Evolutionary conservation across 2,113 vertebrate genomes (phyloP), one percentile per base, ranked within the genome.

Genomic region (Nettapus auritus): DNA sequence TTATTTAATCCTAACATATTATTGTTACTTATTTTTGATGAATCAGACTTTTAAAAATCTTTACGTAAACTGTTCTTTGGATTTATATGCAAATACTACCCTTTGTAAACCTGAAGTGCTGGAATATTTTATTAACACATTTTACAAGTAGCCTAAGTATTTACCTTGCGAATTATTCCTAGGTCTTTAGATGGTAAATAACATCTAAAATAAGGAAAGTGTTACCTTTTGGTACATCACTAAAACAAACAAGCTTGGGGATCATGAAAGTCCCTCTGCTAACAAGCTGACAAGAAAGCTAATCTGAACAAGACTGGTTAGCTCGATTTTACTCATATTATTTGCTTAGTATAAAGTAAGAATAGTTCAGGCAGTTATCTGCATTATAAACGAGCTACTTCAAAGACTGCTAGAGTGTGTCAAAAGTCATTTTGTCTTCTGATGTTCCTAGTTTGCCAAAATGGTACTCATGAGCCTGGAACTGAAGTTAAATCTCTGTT

Each of bases 71-170:
- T 44, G 42, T 93, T 89, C 75, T 88, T 86, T 66, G 59, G 74
- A 88, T 90, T 92, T 86, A 90, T 55, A 90, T 82, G 86, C 83
- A 96, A 86, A 90, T 84, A 62, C n/a, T 79, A 68, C 22, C 33
- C 57, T 85, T 92, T 40, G 50, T 74, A 86, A 93, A 87, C 19
- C 7, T 14, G 57, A 91, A 88, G 62, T 25, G 28, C 63, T 85
- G 78, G 67, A 73, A 87, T 80, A 76, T 86, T 85, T 77, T 93
- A 19, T 64, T 52, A 59, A n/a, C 26, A 42, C 42, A 60, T 68
- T 93, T 94, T 95, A 92, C 82, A 95, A 89, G 46, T 63, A 77
- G 52, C 29, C 25, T 71, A 88, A 95, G 76, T 89, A 77, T 96
- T 96, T 96, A 86, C 19, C 31, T 79, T 83, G 69, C 64, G 67